Evolutionary conservation across 2,113 vertebrate genomes (phyloP).

Genomic region (Aplodontia rufa): DNA sequence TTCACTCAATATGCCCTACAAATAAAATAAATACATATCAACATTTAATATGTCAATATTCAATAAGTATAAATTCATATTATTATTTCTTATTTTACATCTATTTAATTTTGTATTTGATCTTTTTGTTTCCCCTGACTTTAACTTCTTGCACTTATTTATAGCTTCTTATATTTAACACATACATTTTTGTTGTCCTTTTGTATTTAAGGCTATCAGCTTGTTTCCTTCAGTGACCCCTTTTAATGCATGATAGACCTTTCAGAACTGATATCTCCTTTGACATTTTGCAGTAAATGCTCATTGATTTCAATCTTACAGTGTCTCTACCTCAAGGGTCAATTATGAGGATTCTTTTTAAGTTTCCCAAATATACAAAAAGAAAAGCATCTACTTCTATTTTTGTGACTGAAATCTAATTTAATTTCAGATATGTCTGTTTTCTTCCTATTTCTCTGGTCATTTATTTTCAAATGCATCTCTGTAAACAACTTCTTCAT

Average conservation of each 20-base stretch:
- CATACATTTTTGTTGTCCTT: neutral
- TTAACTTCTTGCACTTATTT: neutral
- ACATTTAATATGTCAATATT: neutral
- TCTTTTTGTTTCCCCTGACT: neutral
- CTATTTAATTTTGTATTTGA: neutral
- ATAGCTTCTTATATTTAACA: neutral
- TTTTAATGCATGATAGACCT: neutral
- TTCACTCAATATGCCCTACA: neutral
- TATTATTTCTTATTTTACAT: neutral
- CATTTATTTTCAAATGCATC: neutral
- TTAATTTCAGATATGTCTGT: neutral
- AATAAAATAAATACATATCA: neutral
- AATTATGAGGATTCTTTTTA: neutral
- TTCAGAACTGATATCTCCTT: neutral
- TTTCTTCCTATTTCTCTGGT: neutral
- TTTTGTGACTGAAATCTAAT: neutral
- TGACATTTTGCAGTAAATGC: neutral
- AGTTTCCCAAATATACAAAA: neutral
- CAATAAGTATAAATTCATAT: neutral
- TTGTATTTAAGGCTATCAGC: neutral
- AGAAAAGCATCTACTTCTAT: neutral
- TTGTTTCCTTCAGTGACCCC: neutral
- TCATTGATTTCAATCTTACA: slow-evolving; percentile 12
- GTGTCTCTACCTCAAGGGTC: neutral
- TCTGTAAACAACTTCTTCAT: neutral